phyloP scores from a whole-genome alignment of 2,113 vertebrate species.

The Lutjanus erythropterus region DNA sequence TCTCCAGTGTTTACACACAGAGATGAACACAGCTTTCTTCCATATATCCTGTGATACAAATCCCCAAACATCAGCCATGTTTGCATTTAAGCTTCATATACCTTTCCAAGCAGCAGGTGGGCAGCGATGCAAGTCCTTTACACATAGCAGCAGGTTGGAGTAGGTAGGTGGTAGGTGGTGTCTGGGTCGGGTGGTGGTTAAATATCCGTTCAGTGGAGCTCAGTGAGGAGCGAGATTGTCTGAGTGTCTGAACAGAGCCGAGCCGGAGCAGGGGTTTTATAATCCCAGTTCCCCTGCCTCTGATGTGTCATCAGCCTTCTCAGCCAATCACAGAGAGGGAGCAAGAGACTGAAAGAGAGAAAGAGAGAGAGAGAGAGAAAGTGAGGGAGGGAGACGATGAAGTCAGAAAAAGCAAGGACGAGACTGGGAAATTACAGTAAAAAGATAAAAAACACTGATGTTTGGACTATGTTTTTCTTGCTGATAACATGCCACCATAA shows the following conservation, averaged over 20 bases:
- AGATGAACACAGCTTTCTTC: background rate
- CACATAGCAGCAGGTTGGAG: slow-evolving; percentile 85
- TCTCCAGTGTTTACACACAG: slow-evolving; percentile 11
- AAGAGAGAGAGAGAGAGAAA: background rate
- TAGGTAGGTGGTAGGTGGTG: background rate
- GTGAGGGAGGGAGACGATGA: background rate
- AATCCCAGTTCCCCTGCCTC: slow-evolving; percentile 51
- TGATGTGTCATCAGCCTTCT: slow-evolving; percentile 64
- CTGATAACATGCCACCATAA: background rate
- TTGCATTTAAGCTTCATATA: slow-evolving; percentile 74
- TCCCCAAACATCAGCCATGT: background rate
- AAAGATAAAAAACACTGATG: slow-evolving; percentile 33
- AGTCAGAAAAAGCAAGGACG: slow-evolving; percentile 31
- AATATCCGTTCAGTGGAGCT: slow-evolving; percentile 70
- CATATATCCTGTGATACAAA: slow-evolving; percentile 12
- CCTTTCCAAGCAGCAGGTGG: slow-evolving; percentile 91
- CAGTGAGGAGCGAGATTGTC: slow-evolving; percentile 38
- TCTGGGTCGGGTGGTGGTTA: background rate
- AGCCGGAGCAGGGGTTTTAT: slow-evolving; percentile 81
- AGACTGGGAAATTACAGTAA: slow-evolving; percentile 58
- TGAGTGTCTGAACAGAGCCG: slow-evolving; percentile 55
- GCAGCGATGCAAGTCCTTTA: slow-evolving; percentile 86
- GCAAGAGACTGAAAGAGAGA: background rate
- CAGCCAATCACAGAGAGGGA: slow-evolving; percentile 73
- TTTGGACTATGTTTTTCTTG: background rate